Base-by-base conservation (phyloP, 2,797 vertebrate species). In the Schizothorax lantsangensis region DNA sequence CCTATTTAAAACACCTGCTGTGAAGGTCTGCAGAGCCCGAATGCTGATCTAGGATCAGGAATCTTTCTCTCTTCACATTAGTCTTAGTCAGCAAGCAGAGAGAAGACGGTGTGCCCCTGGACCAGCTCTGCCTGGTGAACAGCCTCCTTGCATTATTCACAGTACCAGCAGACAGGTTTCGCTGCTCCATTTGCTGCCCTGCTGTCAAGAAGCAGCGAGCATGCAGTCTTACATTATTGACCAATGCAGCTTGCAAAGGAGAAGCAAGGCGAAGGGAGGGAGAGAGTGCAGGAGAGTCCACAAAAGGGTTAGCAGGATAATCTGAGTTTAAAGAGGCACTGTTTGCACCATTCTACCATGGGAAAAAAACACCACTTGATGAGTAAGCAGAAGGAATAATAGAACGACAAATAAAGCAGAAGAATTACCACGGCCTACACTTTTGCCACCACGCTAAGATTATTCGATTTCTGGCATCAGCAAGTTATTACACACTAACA, bases 171-270 rank as follows among this genome's bases (percentile, higher is more conserved):
- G 92, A 89, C 93, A 90, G 91, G 91, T 91, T 89, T 90, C 91
- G 88, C 90, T 91, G 64, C 92, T 93, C 92, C 92, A 93, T 94
- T 95, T 94, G 93, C 94, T 92, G 91, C 91, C 92, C 86, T 85
- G 83, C 88, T 88, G 88, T 90, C 90, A 92, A 92, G 92, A 93
- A 93, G 93, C 91, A 92, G 91, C 92, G 94, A 92, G 94, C 94
- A 94, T 94, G 92, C 92, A 90, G 89, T 94, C 94, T 94, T 96
- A 89, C 95, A 96, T 96, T 95, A 95, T 95, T 94, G 93, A 95
- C 81, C 81, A 26, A 86, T 71, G 86, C 91, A 90, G 88, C 88
- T 89, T 75, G 89, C 90, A 90, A 90, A 72, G 89, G 66, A 90
- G 90, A 93, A 93, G 75, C 17, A 23, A 23, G n/a, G 54, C 14